Evolutionary conservation across 2,113 vertebrate genomes (phyloP).

Genomic region (Cryptomyrus ogoouensis): DNA sequence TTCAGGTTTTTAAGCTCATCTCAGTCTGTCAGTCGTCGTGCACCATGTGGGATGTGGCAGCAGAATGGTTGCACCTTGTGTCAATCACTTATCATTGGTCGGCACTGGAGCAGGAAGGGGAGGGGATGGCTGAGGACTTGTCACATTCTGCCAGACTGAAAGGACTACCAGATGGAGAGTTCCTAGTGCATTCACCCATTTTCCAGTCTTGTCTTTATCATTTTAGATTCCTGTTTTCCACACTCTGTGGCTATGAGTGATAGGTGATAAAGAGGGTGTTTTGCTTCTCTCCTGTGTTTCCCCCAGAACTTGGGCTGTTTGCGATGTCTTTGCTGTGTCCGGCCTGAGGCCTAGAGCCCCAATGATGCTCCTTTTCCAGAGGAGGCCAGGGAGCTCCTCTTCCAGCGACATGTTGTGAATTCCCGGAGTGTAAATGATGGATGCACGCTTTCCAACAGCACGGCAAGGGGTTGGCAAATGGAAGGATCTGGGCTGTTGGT

Average conservation of each 20-base stretch:
- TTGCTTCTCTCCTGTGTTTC: neutral
- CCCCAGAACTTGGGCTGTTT: neutral
- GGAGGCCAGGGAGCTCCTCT: neutral
- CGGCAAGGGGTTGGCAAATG: neutral
- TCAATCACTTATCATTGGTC: neutral
- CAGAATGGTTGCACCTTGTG: neutral
- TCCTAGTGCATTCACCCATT: neutral
- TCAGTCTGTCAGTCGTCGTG: neutral
- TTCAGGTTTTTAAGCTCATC: neutral
- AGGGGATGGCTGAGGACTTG: no score
- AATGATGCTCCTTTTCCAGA: neutral
- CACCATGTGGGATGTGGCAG: neutral
- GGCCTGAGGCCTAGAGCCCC: neutral
- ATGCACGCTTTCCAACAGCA: neutral
- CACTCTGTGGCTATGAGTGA: neutral
- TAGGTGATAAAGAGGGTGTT: neutral
- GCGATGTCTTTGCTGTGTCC: neutral
- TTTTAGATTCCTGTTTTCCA: neutral
- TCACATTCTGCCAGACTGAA: neutral
- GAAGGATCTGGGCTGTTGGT: conserved; percentile 9
- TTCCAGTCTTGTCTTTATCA: neutral
- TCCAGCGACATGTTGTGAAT: neutral
- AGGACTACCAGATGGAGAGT: neutral
- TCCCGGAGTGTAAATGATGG: neutral
- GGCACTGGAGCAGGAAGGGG: neutral